These are phyloP conservation scores for Chalcosyrphus nemorum DNA, from an alignment of 2,888 invertebrate species.

Conservation along the genomic window DNA sequence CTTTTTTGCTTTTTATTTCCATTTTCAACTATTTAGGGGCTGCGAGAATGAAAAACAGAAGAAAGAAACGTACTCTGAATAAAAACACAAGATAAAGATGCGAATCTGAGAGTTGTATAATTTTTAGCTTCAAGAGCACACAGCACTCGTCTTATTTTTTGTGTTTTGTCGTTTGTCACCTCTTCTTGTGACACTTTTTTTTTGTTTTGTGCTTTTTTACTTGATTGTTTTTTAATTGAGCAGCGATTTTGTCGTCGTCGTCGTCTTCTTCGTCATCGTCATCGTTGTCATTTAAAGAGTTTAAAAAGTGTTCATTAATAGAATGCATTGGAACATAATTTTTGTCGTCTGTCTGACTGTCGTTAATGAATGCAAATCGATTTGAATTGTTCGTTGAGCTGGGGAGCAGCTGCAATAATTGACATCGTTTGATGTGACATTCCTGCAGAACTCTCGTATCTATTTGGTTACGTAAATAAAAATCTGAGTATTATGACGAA, in stretches of 20 bases:
- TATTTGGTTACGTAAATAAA: neutral
- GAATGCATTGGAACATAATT: slow-evolving; percentile 28
- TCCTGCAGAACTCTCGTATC: neutral
- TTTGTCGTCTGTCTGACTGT: neutral
- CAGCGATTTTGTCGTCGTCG: slow-evolving; percentile 12
- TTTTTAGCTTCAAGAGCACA: slow-evolving; percentile 1
- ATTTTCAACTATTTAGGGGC: slow-evolving; percentile 17
- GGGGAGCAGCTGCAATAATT: slow-evolving; percentile 6
- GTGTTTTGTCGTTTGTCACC: slow-evolving; percentile 1
- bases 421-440: too few relatives aligned
- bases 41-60: neutral
- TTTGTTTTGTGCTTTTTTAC: neutral
- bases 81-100: neutral
- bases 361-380: slow-evolving; percentile 51
- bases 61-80: slow-evolving; percentile 22
- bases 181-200: slow-evolving; percentile 3
- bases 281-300: slow-evolving; percentile 6
- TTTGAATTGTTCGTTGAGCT: neutral
- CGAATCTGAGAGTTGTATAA: neutral
- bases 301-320: slow-evolving; percentile 37
- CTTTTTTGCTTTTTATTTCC: neutral
- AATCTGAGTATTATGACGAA: neutral
- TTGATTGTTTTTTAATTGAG: slow-evolving; percentile 59
- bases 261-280: neutral
- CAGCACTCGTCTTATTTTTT: neutral